Evolutionary conservation across 2,113 vertebrate genomes (phyloP).

Genomic region (Camelus dromedarius): DNA sequence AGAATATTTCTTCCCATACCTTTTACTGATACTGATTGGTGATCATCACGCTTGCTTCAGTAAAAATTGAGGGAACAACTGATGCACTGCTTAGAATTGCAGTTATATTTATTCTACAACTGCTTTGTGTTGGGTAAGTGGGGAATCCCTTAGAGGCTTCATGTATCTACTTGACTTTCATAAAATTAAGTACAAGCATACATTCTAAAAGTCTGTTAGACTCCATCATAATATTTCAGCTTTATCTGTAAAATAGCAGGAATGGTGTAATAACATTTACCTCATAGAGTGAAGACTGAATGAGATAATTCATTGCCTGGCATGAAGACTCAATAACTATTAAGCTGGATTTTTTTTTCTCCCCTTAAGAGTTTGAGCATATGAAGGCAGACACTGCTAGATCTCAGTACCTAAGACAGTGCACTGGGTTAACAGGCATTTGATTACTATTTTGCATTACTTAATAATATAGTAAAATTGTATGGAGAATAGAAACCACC

Average conservation of each 20-base stretch:
- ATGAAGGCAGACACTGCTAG: not conserved
- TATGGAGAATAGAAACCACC: not conserved
- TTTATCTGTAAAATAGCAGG: not conserved
- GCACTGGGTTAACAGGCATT: not conserved
- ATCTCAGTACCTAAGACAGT: not conserved
- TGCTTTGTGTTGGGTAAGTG: not conserved
- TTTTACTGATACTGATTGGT: not conserved
- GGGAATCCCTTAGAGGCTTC: not conserved
- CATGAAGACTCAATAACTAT: not conserved
- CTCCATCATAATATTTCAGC: not conserved
- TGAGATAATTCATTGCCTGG: not conserved
- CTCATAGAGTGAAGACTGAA: not conserved
- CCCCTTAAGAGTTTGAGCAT: not conserved
- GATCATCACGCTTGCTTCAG: not conserved
- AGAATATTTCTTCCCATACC: not conserved
- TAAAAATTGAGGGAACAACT: not conserved
- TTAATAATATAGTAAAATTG: not conserved
- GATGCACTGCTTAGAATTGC: not conserved
- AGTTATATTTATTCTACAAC: not conserved
- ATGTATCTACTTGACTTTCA: not conserved
- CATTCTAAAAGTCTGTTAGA: not conserved
- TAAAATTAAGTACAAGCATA: not conserved
- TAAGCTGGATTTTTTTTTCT: not conserved
- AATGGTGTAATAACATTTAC: not conserved
- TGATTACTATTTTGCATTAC: not conserved